These are phyloP conservation scores for Brachionus koreanus DNA, from an alignment of 1,140 invertebrate species.

Conservation along the genomic window DNA sequence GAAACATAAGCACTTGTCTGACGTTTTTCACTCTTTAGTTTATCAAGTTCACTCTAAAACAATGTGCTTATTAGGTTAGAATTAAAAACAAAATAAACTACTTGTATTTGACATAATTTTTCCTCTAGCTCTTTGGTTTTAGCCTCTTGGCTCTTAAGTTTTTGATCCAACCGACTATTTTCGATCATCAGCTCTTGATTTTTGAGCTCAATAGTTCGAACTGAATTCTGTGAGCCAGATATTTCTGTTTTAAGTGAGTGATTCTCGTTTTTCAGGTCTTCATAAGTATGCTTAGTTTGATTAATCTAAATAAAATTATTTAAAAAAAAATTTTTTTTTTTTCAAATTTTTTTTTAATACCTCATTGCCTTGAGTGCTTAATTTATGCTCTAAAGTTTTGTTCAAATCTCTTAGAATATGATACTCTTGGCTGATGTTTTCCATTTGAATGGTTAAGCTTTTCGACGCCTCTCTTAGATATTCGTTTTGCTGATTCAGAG, in stretches of 20 bases:
- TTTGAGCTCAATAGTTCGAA: background rate
- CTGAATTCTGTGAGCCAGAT: slow-evolving; percentile 5
- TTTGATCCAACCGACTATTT: slow-evolving; percentile 5
- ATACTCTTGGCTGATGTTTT: background rate
- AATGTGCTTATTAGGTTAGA: background rate
- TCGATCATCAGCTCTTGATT: slow-evolving; percentile 12
- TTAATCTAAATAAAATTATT: background rate
- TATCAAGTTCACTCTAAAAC: background rate
- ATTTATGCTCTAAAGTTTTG: slow-evolving; percentile 10
- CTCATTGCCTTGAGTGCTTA: background rate
- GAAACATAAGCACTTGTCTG: background rate
- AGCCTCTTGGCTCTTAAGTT: background rate
- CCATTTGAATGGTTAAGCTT: background rate
- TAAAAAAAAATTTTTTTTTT: background rate
- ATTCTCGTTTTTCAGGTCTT: slow-evolving; percentile 24
- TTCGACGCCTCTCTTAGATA: background rate
- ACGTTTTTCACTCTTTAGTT: slow-evolving; percentile 19
- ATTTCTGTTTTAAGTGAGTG: slow-evolving; percentile 2
- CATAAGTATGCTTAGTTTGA: background rate
- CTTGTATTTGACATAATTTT: slow-evolving; percentile 8
- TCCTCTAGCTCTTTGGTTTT: background rate
- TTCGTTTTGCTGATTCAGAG: slow-evolving; percentile 8
- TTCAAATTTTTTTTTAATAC: background rate
- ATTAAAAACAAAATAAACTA: background rate
- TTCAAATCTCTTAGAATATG: slow-evolving; percentile 3